Evolutionary conservation across 2,888 invertebrate genomes (phyloP).

Genomic region (Epinotia demarniana): DNA sequence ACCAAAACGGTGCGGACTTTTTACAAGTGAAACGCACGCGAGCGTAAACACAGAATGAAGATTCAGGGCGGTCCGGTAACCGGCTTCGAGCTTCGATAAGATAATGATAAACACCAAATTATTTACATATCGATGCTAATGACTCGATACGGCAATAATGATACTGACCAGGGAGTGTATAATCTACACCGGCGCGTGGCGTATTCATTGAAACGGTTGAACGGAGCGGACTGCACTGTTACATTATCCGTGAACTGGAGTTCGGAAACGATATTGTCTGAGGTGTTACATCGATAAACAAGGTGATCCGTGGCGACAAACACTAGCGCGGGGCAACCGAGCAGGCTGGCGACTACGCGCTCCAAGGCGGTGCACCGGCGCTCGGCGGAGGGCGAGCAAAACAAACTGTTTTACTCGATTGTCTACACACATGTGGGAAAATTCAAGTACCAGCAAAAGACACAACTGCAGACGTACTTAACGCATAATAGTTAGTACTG

Average conservation of each 20-base stretch:
- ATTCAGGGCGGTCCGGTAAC: conserved; percentile 52
- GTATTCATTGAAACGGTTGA: conserved; percentile 69
- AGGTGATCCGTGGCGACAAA: conserved; percentile 56
- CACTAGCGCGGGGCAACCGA: conserved; percentile 68
- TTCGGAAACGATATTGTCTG: conserved; percentile 53
- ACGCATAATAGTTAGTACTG: conserved; percentile 49
- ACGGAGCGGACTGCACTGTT: conserved; percentile 52
- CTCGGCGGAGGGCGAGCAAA: conserved; percentile 66
- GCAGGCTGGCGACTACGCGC: conserved; percentile 66
- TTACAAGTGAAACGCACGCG: conserved; percentile 59
- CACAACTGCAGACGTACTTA: conserved; percentile 60
- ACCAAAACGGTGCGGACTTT: conserved; percentile 57
- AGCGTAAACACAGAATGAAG: conserved; percentile 59
- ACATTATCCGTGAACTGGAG: conserved; percentile 56
- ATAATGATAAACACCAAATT: conserved; percentile 57
- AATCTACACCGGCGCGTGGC: conserved; percentile 59
- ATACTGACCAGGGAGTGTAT: conserved; percentile 67
- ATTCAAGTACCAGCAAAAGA: conserved; percentile 65
- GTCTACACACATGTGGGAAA: conserved; percentile 76
- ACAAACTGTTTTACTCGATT: conserved; percentile 70
- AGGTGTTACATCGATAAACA: conserved; percentile 61
- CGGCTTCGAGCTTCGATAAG: conserved; percentile 69
- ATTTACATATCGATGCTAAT: conserved; percentile 57
- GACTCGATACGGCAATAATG: conserved; percentile 39
- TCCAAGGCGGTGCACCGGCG: conserved; percentile 60